phyloP scores from a whole-genome alignment of 2,113 vertebrate species.

The Vanacampus margaritifer region DNA sequence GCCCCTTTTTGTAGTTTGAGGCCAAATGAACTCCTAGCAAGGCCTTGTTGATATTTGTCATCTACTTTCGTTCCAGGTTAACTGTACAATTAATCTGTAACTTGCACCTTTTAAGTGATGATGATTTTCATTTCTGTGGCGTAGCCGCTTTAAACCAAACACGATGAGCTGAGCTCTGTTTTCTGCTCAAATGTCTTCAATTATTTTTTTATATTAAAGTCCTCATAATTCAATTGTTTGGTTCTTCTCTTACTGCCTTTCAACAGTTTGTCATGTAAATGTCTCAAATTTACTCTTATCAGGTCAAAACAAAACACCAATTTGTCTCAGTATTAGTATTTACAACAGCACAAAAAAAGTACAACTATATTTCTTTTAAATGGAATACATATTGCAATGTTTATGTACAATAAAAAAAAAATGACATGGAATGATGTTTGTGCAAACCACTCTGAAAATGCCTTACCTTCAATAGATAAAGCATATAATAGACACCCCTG shows the following conservation, averaged over 20 bases:
- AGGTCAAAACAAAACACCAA: neutral
- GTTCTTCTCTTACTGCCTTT: neutral
- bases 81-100: neutral
- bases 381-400: too few relatives aligned
- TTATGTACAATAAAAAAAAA: too few relatives aligned
- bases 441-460: too few relatives aligned
- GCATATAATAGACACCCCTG: too few relatives aligned
- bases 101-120: slow-evolving; percentile 35
- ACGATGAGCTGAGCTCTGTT: neutral
- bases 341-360: too few relatives aligned
- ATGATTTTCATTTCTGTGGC: slow-evolving; percentile 19
- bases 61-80: slow-evolving; percentile 24
- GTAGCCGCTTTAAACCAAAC: slow-evolving; percentile 42
- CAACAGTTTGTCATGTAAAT: neutral
- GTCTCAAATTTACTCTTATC: neutral
- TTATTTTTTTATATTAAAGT: neutral
- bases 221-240: neutral
- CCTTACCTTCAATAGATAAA: too few relatives aligned
- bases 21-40: slow-evolving; percentile 23
- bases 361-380: too few relatives aligned
- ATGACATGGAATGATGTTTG: too few relatives aligned
- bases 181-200: neutral
- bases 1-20: slow-evolving; percentile 5
- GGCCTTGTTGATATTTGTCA: slow-evolving; percentile 23
- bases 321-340: too few relatives aligned